These are phyloP conservation scores for Pandion haliaetus DNA, from an alignment of 2,113 vertebrate genomes.

Conservation along the genomic window DNA sequence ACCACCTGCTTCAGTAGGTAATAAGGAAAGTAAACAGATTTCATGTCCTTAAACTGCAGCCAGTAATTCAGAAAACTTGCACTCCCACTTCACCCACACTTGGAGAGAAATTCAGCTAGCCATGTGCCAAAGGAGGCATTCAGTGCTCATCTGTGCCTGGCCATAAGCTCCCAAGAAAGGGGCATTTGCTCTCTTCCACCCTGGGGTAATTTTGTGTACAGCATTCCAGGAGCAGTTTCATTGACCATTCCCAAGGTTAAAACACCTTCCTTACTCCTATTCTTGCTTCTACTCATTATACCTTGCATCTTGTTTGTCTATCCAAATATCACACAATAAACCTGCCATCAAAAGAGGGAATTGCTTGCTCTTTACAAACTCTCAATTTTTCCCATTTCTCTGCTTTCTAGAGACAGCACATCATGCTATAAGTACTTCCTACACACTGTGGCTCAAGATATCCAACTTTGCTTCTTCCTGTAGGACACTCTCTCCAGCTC, in stretches of 20 bases:
- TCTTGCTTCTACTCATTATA: background rate
- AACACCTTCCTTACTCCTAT: background rate
- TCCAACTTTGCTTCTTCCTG: background rate
- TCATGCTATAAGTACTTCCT: background rate
- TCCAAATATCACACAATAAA: background rate
- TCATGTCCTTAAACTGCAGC: background rate
- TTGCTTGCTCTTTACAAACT: background rate
- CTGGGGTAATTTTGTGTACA: background rate
- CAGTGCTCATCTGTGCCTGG: background rate
- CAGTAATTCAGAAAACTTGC: background rate
- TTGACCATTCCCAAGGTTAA: background rate
- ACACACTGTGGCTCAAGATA: background rate
- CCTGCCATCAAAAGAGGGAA: background rate
- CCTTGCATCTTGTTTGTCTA: background rate
- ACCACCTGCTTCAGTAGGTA: background rate
- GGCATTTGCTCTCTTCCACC: background rate
- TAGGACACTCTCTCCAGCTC: background rate
- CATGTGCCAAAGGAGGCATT: background rate
- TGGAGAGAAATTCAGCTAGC: background rate
- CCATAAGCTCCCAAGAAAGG: background rate
- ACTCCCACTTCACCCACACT: background rate
- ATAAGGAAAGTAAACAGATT: background rate
- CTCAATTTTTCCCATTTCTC: background rate
- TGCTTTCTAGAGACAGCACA: background rate
- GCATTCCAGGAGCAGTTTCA: background rate